Evolutionary conservation across 2,113 vertebrate genomes (phyloP), one percentile per base, ranked within the genome.

Genomic region (Baryphthengus martii): DNA sequence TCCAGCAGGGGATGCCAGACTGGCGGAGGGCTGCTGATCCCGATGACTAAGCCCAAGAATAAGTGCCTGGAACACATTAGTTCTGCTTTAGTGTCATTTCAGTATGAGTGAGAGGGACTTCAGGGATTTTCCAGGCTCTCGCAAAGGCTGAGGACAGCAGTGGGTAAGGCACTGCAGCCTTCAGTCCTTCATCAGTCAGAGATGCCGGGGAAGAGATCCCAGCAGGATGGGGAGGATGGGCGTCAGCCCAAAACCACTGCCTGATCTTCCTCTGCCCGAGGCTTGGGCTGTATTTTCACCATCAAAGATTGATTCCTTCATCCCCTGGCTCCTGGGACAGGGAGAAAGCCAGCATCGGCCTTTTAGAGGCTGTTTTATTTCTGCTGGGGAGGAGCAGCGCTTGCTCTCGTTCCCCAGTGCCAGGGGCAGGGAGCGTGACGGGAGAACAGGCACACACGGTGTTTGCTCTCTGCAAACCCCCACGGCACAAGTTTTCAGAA

Each of bases 41-140:
- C 66, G 82, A 75, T 7, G 0, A 49, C 75, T 81, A 85, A 94
- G 44, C 82, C 82, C 4, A 6, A 70, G 77, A 77, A 89, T 94
- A 89, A 85, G 67, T 85, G 95, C 93, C 93, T 78, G 74, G 76
- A 96, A 80, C 89, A 77, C 88, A 42, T 97, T 92, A 75, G 88
- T 95, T 96, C 97, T 8, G 62, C 92, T 89, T 93, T 95, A 82
- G 74, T 53, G 74, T 93, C 63, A 73, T 96, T 95, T 89, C 91
- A 91, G 31, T 55, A 80, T 4, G 62, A 94, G 78, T 3, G 9
- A 93, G 90, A 91, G 66, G 70, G 94, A 78, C 89, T 95, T 96
- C 80, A 80, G 80, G 80, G 94, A 92, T 95, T 97, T 97, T 92
- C 89, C 61, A 53, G 83, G 91, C 89, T 92, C n/a, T 94, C 33